These are phyloP conservation scores for Actinia equina DNA, from an alignment of 64 coral and sea anemone species.

Conservation along the genomic window DNA sequence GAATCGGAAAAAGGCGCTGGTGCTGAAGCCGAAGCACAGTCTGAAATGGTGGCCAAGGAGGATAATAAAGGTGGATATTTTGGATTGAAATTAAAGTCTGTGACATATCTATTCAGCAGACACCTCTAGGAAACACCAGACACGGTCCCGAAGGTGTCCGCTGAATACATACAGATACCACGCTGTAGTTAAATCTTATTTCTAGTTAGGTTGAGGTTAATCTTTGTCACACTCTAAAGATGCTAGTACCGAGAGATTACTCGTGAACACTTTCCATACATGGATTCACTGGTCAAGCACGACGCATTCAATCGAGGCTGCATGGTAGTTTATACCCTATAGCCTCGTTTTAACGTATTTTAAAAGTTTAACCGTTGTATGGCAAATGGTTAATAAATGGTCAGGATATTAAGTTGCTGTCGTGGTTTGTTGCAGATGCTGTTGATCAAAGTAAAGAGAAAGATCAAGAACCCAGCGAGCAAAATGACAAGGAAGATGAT, in stretches of 20 bases:
- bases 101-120: no score
- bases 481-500: constrained; percentile 51
- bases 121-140: no score
- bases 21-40: constrained; percentile 63
- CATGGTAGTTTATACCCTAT: no score
- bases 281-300: background rate
- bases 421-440: constrained; percentile 30
- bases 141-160: no score
- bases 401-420: background rate
- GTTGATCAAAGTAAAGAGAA: constrained; percentile 80
- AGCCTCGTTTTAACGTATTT: no score
- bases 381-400: no score
- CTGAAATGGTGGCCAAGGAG: constrained; percentile 87
- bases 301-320: background rate
- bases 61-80: constrained; percentile 68
- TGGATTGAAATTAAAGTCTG: background rate
- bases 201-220: no score
- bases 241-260: no score
- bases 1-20: constrained; percentile 85
- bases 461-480: constrained; percentile 31
- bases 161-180: no score
- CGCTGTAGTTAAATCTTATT: no score
- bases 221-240: no score
- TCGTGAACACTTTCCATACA: no score
- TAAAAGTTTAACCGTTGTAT: background rate